Evolutionary conservation across 2,888 invertebrate species (phyloP).

Genomic region (Harmothoe impar): DNA sequence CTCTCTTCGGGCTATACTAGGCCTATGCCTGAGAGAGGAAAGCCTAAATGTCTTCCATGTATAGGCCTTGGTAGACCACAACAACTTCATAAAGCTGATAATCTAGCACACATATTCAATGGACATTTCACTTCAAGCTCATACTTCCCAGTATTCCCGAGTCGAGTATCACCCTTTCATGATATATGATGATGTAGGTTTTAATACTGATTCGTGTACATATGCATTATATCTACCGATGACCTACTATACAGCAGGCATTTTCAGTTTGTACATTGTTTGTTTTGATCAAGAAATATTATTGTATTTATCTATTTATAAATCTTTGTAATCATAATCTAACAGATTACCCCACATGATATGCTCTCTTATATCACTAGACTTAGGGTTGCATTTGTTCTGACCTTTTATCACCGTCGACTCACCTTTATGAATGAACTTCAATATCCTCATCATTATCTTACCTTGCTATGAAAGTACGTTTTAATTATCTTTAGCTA

Average conservation of each 20-base stretch:
- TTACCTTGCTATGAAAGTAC: neutral
- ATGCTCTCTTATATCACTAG: neutral
- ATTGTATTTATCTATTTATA: neutral
- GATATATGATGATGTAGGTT: neutral
- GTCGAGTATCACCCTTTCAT: neutral
- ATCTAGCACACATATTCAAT: neutral
- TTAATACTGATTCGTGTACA: slow-evolving; percentile 2
- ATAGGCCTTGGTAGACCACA: neutral
- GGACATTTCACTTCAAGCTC: neutral
- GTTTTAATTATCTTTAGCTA: neutral
- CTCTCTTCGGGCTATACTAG: neutral
- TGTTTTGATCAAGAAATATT: slow-evolving; percentile 4
- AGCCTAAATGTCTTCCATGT: neutral
- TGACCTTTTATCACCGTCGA: neutral
- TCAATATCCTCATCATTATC: neutral
- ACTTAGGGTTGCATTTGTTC: neutral
- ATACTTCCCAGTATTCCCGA: neutral
- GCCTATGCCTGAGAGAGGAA: neutral
- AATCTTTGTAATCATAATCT: neutral
- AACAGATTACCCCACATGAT: neutral
- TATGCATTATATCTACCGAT: neutral
- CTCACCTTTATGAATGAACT: neutral
- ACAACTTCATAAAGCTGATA: neutral
- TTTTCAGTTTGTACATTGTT: slow-evolving; percentile 1
- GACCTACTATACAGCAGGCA: neutral